phyloP scores from a whole-genome alignment of 2,797 vertebrate genomes.

The Carapus acus region DNA sequence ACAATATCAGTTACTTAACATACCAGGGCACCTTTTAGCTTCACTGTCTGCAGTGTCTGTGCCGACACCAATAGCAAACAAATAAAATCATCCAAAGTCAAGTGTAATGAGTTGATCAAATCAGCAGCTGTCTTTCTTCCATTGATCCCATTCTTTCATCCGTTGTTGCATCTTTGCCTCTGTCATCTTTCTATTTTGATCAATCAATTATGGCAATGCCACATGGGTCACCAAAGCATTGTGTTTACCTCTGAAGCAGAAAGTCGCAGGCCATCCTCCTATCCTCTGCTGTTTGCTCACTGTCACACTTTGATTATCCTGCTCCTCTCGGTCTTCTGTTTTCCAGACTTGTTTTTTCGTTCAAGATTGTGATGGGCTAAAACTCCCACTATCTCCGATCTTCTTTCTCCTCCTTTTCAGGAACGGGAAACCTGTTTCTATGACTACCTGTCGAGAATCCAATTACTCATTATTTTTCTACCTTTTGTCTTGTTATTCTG shows the following conservation, averaged over 20 bases:
- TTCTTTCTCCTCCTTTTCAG: slow-evolving; percentile 14
- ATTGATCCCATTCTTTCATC: not conserved
- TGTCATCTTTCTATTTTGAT: not conserved
- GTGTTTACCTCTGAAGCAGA: slow-evolving; percentile 80
- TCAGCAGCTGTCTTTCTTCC: not conserved
- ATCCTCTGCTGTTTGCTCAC: slow-evolving; percentile 35
- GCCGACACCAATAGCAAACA: slow-evolving; percentile 11
- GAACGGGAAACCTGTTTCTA: slow-evolving; percentile 8
- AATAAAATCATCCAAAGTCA: slow-evolving; percentile 9
- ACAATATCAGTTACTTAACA: slow-evolving; percentile 23
- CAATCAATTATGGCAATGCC: slow-evolving; percentile 17
- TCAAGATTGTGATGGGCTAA: slow-evolving; percentile 4
- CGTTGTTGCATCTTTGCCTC: slow-evolving; percentile 2
- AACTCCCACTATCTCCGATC: slow-evolving; percentile 20
- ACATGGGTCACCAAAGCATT: slow-evolving; percentile 39
- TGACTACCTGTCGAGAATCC: not conserved
- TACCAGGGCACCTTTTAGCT: slow-evolving; percentile 2
- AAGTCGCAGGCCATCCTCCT: slow-evolving; percentile 78
- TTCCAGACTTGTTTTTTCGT: slow-evolving; percentile 22
- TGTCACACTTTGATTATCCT: slow-evolving; percentile 27
- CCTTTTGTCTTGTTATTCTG: not conserved
- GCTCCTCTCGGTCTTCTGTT: slow-evolving; percentile 11
- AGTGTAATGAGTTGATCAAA: no score
- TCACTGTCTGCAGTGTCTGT: not conserved
- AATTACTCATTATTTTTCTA: slow-evolving; percentile 9